These are phyloP conservation scores for Cheilosia pagana DNA, from an alignment of 2,888 invertebrate genomes.

Conservation along the genomic window DNA sequence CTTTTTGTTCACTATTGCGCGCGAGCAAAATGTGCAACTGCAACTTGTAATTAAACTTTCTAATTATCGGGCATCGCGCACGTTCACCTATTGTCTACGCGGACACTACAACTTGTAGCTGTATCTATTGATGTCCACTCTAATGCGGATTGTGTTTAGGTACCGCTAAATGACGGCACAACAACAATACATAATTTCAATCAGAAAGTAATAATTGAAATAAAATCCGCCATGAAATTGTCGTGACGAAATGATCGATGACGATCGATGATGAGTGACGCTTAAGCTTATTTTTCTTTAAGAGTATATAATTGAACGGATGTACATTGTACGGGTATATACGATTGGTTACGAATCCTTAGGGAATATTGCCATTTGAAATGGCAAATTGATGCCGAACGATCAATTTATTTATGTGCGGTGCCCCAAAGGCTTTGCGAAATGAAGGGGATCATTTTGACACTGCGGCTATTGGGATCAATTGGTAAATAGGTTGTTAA, in stretches of 20 bases:
- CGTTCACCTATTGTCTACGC: slow-evolving; percentile 45
- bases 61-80: slow-evolving; percentile 58
- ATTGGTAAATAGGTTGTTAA: slow-evolving; percentile 18
- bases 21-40: slow-evolving; percentile 50
- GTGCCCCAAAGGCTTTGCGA: slow-evolving; percentile 25
- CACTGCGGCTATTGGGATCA: slow-evolving; percentile 39
- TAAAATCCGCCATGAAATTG: slow-evolving; percentile 69
- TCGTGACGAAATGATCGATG: slow-evolving; percentile 69
- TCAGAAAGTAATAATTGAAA: slow-evolving; percentile 71
- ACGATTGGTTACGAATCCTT: slow-evolving; percentile 36
- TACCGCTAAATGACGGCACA: slow-evolving; percentile 53
- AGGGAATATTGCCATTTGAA: slow-evolving; percentile 42
- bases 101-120: not conserved
- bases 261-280: slow-evolving; percentile 2
- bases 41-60: slow-evolving; percentile 72
- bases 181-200: slow-evolving; percentile 53
- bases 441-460: slow-evolving; percentile 36
- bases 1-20: slow-evolving; percentile 29
- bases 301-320: slow-evolving; percentile 17
- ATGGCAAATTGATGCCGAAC: slow-evolving; percentile 55
- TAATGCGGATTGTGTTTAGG: slow-evolving; percentile 46
- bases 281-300: not conserved
- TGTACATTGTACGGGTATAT: not conserved
- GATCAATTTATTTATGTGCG: slow-evolving; percentile 40
- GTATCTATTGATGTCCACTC: slow-evolving; percentile 45